A percentile compares a stretch with the other conserved stretches of the same genome.
Conservation (phyloP, 2,888 invertebrate species). For the Leptothorax acervorum region DNA sequence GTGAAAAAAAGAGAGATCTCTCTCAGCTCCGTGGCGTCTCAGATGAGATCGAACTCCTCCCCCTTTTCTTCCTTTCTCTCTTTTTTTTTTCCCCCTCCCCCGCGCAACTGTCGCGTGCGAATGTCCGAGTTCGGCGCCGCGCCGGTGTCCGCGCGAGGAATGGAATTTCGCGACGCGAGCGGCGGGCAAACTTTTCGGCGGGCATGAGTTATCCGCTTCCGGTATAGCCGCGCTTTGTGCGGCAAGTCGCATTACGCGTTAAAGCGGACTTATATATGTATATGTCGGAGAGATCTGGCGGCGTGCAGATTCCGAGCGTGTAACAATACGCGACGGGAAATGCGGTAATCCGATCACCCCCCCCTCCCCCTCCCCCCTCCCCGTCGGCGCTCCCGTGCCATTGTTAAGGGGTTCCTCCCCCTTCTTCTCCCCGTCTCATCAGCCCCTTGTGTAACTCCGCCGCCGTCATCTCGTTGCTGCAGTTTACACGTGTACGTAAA, state of each 20-base stretch:
- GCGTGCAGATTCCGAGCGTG: conserved; percentile 45
- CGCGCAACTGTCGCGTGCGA: neutral
- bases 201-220: conserved; percentile 40
- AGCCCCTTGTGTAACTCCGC: neutral
- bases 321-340: conserved; percentile 55
- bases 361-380: neutral
- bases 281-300: conserved; percentile 4
- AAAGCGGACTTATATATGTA: conserved; percentile 51
- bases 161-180: neutral
- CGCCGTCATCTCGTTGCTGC: neutral
- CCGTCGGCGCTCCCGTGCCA: conserved; percentile 16
- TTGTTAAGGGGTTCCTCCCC: conserved; percentile 34
- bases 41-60: neutral
- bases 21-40: neutral
- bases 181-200: conserved; percentile 40
- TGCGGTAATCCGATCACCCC: conserved; percentile 53
- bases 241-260: conserved; percentile 45
- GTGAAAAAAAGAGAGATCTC: neutral
- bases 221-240: conserved; percentile 40
- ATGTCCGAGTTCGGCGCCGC: neutral
- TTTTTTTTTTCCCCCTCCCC: neutral
- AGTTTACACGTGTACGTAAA: conserved; percentile 42
- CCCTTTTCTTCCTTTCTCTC: neutral
- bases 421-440: neutral
- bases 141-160: neutral